phyloP scores from a whole-genome alignment of 1,140 invertebrate species.

The Andricus grossulariae region DNA sequence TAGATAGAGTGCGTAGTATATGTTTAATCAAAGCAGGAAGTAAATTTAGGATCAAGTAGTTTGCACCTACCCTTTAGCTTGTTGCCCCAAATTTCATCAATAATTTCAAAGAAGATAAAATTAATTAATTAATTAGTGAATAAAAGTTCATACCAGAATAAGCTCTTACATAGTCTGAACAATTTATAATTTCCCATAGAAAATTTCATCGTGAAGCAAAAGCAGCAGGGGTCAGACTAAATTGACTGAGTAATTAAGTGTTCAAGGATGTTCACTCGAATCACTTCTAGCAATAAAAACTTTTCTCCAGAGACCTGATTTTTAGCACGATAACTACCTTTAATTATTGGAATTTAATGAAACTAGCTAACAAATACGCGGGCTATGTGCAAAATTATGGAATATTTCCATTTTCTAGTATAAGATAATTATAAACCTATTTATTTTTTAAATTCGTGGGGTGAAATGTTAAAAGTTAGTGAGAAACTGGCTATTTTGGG shows the following conservation, averaged over 20 bases:
- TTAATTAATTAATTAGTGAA: slow-evolving; percentile 20
- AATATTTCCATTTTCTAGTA: too few species aligned
- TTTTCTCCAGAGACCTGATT: too few species aligned
- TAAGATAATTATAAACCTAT: too few species aligned
- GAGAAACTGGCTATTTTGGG: too few species aligned
- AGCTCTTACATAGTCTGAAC: neutral
- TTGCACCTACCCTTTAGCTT: neutral
- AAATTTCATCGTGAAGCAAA: neutral
- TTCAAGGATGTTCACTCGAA: neutral
- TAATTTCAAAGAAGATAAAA: neutral
- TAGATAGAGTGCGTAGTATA: too few species aligned
- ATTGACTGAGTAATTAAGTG: neutral
- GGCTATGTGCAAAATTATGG: too few species aligned
- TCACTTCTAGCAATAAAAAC: too few species aligned
- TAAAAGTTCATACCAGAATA: neutral
- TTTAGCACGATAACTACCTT: too few species aligned
- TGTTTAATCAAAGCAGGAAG: neutral
- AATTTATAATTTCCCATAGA: slow-evolving; percentile 4
- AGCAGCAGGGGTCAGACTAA: neutral
- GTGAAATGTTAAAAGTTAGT: too few species aligned
- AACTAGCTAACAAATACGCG: too few species aligned
- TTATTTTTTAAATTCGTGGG: too few species aligned
- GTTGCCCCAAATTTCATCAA: neutral
- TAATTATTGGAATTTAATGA: too few species aligned
- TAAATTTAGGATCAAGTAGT: neutral